Percentiles rank a stretch among this genome's conserved stretches.
Evolutionary conservation across 2,113 vertebrate species (phyloP).

Genomic region (Dolichotis patagonum): DNA sequence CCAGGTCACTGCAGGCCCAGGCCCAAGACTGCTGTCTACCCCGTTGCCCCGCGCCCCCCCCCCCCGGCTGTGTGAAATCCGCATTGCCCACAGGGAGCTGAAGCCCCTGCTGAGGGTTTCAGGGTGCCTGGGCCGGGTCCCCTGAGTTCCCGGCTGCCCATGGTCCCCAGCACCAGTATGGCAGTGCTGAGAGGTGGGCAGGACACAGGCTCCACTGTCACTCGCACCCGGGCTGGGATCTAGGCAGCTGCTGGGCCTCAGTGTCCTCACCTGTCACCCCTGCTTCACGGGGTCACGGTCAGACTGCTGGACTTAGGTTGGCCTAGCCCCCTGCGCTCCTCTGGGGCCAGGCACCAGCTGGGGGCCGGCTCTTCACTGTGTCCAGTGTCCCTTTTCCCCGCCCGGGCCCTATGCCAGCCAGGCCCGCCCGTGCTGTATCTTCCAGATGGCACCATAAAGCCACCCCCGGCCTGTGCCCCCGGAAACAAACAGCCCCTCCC

Average conservation of each 20-base stretch:
- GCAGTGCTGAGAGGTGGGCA: neutral
- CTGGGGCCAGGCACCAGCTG: slow-evolving; percentile 55
- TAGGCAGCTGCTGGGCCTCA: neutral
- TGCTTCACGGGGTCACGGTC: neutral
- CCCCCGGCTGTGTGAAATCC: rapidly evolving
- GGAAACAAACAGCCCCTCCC: slow-evolving; percentile 76
- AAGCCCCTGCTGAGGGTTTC: neutral
- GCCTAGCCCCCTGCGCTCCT: neutral
- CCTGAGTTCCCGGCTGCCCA: neutral
- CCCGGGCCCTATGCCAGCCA: slow-evolving; percentile 48
- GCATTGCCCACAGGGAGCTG: neutral
- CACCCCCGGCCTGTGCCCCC: neutral
- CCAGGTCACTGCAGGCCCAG: rapidly evolving
- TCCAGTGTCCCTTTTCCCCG: neutral
- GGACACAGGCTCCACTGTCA: neutral
- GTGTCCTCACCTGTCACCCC: neutral
- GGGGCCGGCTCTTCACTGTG: slow-evolving; percentile 56
- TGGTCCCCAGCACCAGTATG: neutral
- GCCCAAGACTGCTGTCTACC: neutral
- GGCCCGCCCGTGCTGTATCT: slow-evolving; percentile 69
- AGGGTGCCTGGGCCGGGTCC: neutral
- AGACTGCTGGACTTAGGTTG: neutral
- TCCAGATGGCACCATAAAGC: slow-evolving; percentile 82
- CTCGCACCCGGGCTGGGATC: neutral
- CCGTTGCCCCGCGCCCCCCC: neutral